Base-by-base conservation (phyloP, 1,140 invertebrate species). In the Oreohelix idahoensis region DNA sequence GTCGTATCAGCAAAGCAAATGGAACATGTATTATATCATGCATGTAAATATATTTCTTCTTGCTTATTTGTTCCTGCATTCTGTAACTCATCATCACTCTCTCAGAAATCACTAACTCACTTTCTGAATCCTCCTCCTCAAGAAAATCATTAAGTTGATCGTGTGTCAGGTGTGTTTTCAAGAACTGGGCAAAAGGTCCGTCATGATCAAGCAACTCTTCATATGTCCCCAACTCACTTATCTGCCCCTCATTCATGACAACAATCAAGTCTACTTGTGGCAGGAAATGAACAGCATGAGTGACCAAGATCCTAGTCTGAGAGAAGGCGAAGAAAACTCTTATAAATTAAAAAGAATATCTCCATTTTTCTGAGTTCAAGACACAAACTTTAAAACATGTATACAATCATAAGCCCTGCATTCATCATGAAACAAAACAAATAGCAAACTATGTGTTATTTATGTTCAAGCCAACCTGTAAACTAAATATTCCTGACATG, bases 221-320 rank as follows among this genome's bases (percentile, higher is more conserved):
- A 81, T 92, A 93, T 8, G 88, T 87, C 2, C 93, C 93, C 10
- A 83, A 84, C 81, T 93, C 92, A 10, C 83, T 81, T 15, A 93
- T 90, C 36, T 75, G 75, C 5, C 93, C 92, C 53, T 92, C 84
- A 10, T 85, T 85, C 86, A 93, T 85, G 0, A 93, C 89, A 39
- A 91, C 82, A 58, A 93, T 92, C 35, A 80, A 75, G 80, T 93
- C 93, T 45, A 91, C 90, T 66, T 90, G 84, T 23, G 91, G 90
- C 66, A 93, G 85, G 85, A 90, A 88, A 53, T 91, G 90, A 20
- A 93, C 74, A 20, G 89, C 91, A 75, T 93, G 92, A 5, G 93
- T 93, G 0, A 92, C 92, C 29, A 93, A 81, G 77, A 93, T 82
- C 20, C 92, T 85, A 1, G 89, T 91, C 88, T 90, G 53, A 20